phyloP scores from a whole-genome alignment of 2,113 vertebrate genomes.

The Leuciscus idus region DNA sequence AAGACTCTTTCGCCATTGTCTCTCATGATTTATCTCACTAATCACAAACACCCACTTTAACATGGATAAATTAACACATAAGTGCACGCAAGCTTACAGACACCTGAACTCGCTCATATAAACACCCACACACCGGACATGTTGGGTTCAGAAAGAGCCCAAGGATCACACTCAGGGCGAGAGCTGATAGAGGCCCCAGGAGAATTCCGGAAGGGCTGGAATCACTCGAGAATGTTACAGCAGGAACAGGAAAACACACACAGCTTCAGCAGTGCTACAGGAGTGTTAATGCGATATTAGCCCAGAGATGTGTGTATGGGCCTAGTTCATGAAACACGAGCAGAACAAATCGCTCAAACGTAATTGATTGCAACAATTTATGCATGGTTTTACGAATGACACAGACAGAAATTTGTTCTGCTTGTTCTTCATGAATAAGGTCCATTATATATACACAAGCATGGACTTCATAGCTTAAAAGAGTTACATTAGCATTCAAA shows the following conservation, averaged over 20 bases:
- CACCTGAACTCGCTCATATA: neutral
- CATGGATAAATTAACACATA: neutral
- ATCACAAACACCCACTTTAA: neutral
- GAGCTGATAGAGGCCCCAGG: slow-evolving; percentile 14
- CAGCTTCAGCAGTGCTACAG: neutral
- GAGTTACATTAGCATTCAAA: neutral
- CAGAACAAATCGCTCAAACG: neutral
- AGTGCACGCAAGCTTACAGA: neutral
- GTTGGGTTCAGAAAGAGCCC: neutral
- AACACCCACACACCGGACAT: neutral
- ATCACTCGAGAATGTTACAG: slow-evolving; percentile 17
- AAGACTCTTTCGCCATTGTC: neutral
- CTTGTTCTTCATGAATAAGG: neutral
- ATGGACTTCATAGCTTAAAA: slow-evolving; percentile 12
- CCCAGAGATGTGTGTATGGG: neutral
- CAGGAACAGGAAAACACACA: neutral
- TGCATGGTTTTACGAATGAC: neutral
- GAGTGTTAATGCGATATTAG: neutral
- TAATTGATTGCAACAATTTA: neutral
- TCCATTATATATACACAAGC: slow-evolving; percentile 4
- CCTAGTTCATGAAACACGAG: neutral
- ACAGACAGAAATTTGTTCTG: neutral
- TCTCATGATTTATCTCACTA: neutral
- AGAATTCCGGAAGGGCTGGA: slow-evolving; percentile 16
- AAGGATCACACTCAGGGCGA: slow-evolving; percentile 10